phyloP scores from a whole-genome alignment of 37 sponge, comb jelly and placozoan species.

The Cliona cf. orientalis region DNA sequence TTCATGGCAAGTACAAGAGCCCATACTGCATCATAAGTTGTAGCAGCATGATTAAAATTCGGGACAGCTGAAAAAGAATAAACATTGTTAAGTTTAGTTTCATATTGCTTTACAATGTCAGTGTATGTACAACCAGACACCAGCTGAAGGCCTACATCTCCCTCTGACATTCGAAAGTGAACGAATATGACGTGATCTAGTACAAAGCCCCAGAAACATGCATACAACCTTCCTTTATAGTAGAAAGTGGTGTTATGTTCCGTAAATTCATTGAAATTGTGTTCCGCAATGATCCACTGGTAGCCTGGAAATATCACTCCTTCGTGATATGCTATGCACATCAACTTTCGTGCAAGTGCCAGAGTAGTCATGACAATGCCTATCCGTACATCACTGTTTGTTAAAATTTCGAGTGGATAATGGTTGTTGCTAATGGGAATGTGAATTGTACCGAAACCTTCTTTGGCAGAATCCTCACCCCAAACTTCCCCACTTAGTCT shows the following conservation, averaged over 20 bases:
- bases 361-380: background rate
- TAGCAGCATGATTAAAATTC: background rate
- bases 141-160: background rate
- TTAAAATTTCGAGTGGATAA: background rate
- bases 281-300: background rate
- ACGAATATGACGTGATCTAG: background rate
- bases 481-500: too few relatives aligned
- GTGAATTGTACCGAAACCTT: too few relatives aligned
- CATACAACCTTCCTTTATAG: background rate
- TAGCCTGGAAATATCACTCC: background rate
- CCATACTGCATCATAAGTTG: background rate
- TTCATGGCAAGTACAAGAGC: background rate
- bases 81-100: background rate
- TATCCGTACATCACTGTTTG: background rate
- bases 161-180: too few relatives aligned
- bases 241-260: background rate
- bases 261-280: background rate
- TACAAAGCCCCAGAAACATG: background rate
- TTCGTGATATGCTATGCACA: conserved; percentile 7
- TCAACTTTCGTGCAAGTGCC: background rate
- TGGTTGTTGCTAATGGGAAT: background rate
- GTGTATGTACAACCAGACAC: too few relatives aligned
- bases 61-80: background rate
- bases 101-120: background rate
- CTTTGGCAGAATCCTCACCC: too few relatives aligned